Conservation (phyloP, 2,113 vertebrate species). For the Ancistrus triradiatus region DNA sequence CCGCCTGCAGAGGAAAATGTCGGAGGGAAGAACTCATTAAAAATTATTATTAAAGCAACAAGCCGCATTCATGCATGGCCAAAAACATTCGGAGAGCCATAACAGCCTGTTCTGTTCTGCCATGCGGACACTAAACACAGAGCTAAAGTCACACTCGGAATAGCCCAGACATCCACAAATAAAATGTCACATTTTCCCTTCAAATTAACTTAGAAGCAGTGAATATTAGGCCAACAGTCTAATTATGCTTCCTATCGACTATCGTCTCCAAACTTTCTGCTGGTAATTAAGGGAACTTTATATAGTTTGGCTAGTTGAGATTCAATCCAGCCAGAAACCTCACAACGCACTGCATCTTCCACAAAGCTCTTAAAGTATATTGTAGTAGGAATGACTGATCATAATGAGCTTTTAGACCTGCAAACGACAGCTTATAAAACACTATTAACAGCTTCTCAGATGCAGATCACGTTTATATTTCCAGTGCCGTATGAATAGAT, state of each 20-base stretch:
- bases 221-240: too few species aligned
- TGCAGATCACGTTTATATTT: too few species aligned
- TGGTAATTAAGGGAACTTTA: constrained; percentile 12
- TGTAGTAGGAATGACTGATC: too few species aligned
- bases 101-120: constrained; percentile 36
- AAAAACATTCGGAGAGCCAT: constrained; percentile 40
- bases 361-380: too few species aligned
- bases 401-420: too few species aligned
- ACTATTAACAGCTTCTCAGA: too few species aligned
- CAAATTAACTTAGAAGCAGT: constrained; percentile 23
- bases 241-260: constrained; percentile 20
- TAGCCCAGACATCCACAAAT: constrained; percentile 12
- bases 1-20: constrained; percentile 67
- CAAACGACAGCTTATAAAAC: too few species aligned
- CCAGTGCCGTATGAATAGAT: too few species aligned
- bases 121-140: constrained; percentile 21
- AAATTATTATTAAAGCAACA: constrained; percentile 76
- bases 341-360: neutral
- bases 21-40: constrained; percentile 71
- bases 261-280: constrained; percentile 5
- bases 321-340: neutral
- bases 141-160: constrained; percentile 25
- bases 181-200: constrained; percentile 10
- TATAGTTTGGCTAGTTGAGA: neutral
- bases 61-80: constrained; percentile 50